Percentiles rank a stretch among this genome's conserved stretches.
Evolutionary conservation across 2,888 invertebrate species (phyloP).

Genomic region (Polyommatus icarus): DNA sequence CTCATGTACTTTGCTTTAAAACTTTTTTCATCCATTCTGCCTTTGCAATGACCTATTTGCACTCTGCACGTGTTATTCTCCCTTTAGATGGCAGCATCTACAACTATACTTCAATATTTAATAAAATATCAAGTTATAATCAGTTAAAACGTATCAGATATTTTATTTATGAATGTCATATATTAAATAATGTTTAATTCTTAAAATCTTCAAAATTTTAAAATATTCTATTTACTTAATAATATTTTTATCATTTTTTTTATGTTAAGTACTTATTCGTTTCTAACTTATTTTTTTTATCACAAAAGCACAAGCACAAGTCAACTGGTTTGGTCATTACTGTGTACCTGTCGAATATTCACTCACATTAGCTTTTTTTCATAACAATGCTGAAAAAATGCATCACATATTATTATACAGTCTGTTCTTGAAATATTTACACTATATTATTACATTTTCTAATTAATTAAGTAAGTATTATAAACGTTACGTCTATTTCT

Average conservation of each 20-base stretch:
- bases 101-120: neutral
- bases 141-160: constrained; percentile 4
- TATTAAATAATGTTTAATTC: neutral
- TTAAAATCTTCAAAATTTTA: neutral
- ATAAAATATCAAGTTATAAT: neutral
- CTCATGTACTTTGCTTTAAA: constrained; percentile 24
- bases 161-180: neutral
- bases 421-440: neutral
- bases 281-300: neutral
- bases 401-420: neutral
- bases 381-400: neutral
- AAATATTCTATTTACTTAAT: neutral
- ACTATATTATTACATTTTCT: neutral
- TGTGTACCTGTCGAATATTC: neutral
- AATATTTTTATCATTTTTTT: neutral
- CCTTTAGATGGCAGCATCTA: neutral
- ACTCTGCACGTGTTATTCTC: constrained; percentile 29
- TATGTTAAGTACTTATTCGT: neutral
- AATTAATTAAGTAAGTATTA: neutral
- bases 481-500: neutral
- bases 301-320: neutral
- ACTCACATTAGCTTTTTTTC: neutral
- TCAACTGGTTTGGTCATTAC: neutral
- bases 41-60: constrained; percentile 34
- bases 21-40: constrained; percentile 27